Percentiles rank a stretch among this genome's conserved stretches.
Conservation (phyloP, 2,797 vertebrate species). For the Eulemur coronatus region DNA sequence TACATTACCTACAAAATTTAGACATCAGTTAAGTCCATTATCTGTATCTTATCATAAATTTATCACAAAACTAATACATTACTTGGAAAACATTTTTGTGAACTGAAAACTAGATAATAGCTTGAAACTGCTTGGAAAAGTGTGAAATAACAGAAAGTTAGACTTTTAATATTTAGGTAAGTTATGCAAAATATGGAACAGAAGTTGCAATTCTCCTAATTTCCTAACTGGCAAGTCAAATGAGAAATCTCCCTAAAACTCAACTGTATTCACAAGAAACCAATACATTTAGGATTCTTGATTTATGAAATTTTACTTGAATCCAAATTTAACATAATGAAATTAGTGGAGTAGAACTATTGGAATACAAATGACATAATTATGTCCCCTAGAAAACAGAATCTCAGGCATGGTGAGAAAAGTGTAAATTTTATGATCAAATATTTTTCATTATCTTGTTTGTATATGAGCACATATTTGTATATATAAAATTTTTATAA, state of each 20-base stretch:
- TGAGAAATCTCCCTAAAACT: neutral
- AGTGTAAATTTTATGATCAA: neutral
- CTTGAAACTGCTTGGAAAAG: neutral
- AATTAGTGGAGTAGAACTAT: neutral
- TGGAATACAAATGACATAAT: neutral
- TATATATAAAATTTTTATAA: neutral
- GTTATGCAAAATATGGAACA: constrained; percentile 29
- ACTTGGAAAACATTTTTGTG: constrained; percentile 20
- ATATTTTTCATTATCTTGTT: neutral
- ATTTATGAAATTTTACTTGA: constrained; percentile 25
- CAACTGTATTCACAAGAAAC: constrained; percentile 17
- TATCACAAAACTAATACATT: neutral
- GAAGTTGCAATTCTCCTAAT: neutral
- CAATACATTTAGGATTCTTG: neutral
- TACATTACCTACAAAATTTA: neutral
- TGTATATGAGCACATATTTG: neutral
- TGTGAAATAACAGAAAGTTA: neutral
- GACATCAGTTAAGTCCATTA: neutral
- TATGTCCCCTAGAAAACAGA: neutral
- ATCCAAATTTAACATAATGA: constrained; percentile 35
- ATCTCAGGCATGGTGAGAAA: neutral
- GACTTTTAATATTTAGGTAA: neutral
- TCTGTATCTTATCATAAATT: neutral
- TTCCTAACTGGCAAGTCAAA: neutral
- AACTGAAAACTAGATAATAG: constrained; percentile 18